Conservation (phyloP, 1,140 invertebrate species). For the Solenopsis invicta region DNA sequence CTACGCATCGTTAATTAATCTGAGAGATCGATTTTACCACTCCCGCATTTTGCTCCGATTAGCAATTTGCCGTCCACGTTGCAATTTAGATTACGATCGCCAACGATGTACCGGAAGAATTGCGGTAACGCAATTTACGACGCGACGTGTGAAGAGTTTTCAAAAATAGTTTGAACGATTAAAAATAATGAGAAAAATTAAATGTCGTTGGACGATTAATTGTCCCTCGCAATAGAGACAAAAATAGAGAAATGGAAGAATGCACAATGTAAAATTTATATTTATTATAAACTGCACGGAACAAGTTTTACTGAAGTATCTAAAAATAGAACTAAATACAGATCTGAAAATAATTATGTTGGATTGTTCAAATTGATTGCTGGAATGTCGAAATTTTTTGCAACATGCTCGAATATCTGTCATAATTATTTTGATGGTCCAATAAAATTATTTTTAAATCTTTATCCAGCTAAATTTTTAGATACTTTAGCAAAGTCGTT, state of each 20-base stretch:
- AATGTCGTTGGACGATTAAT: not conserved
- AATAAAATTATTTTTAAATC: too few species aligned
- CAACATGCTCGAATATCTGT: too few species aligned
- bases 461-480: too few species aligned
- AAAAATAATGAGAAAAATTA: not conserved
- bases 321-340: too few species aligned
- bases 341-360: too few species aligned
- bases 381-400: too few species aligned
- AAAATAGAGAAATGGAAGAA: not conserved
- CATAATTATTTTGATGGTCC: too few species aligned
- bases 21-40: not conserved
- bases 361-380: too few species aligned
- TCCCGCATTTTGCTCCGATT: not conserved
- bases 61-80: not conserved
- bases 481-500: too few species aligned
- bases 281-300: too few species aligned
- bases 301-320: too few species aligned
- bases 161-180: not conserved
- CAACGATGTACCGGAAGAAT: not conserved
- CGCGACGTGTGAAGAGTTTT: not conserved
- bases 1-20: slow-evolving; percentile 40
- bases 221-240: not conserved
- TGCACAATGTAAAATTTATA: too few species aligned
- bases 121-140: not conserved
- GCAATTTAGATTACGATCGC: not conserved